Percentiles rank a stretch among this genome's conserved stretches.
phyloP scores from a whole-genome alignment of 1,140 invertebrate genomes.

The Polypedilum pembai region DNA sequence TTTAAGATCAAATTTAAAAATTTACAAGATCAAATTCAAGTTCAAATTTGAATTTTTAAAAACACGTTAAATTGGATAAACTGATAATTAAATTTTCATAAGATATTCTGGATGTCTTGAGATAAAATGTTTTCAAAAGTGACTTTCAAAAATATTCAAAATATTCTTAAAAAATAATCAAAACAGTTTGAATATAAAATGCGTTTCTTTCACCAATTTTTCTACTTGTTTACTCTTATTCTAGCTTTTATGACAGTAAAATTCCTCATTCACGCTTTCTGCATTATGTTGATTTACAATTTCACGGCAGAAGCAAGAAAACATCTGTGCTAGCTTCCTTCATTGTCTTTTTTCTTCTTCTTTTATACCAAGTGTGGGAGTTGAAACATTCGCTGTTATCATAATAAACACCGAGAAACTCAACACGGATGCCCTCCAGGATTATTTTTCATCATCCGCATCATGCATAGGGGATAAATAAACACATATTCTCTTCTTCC shows the following conservation, averaged over 20 bases:
- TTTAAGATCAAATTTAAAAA: no score
- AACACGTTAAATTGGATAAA: no score
- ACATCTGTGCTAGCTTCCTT: conserved; percentile 21
- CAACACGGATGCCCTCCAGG: background rate
- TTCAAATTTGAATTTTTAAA: no score
- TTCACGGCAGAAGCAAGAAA: background rate
- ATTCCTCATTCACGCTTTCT: background rate
- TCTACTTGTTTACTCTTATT: background rate
- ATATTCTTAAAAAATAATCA: no score
- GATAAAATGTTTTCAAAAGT: no score
- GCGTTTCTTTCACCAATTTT: background rate
- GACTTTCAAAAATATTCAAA: no score
- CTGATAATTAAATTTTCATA: no score
- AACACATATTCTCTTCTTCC: background rate
- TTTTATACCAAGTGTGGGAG: background rate
- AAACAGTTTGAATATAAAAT: no score
- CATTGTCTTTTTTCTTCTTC: background rate
- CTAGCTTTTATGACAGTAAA: no score
- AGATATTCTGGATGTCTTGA: no score
- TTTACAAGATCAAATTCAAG: no score
- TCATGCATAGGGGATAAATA: background rate
- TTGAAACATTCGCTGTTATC: conserved; percentile 7
- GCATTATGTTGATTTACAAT: conserved; percentile 1
- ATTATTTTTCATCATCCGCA: background rate
- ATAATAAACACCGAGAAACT: conserved; percentile 20